phyloP scores from a whole-genome alignment of 2,113 vertebrate genomes.

The Eupsittula cactorum region DNA sequence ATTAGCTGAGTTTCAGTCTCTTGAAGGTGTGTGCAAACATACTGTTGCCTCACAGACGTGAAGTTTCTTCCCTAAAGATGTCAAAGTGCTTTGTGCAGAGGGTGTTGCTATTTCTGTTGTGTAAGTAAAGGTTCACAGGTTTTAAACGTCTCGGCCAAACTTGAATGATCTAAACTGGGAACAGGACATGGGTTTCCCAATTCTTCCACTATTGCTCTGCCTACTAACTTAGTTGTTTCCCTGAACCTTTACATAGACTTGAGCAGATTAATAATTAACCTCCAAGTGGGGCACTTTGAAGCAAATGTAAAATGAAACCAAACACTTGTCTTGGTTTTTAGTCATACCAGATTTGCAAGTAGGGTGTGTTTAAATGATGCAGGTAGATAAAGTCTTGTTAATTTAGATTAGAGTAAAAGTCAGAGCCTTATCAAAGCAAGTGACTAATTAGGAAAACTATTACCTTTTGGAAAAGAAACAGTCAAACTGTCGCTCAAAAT shows the following conservation, averaged over 20 bases:
- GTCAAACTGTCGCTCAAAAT: constrained; percentile 37
- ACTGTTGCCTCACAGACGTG: background rate
- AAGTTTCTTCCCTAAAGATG: constrained; percentile 29
- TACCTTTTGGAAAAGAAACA: constrained; percentile 63
- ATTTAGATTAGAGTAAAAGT: constrained; percentile 68
- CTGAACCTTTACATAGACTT: constrained; percentile 49
- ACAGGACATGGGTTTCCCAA: background rate
- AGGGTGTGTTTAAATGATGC: constrained; percentile 67
- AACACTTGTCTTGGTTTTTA: constrained; percentile 69
- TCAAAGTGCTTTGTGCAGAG: background rate
- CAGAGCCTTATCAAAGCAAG: constrained; percentile 63
- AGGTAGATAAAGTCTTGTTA: constrained; percentile 70
- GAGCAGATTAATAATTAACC: constrained; percentile 64
- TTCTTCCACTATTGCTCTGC: constrained; percentile 7
- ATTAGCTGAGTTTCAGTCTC: constrained; percentile 51
- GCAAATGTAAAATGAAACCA: constrained; percentile 70
- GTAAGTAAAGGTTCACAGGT: background rate
- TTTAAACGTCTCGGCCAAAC: background rate
- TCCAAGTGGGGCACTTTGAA: constrained; percentile 53
- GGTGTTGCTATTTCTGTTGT: constrained; percentile 14
- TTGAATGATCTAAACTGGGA: background rate
- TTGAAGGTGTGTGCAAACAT: constrained; percentile 10
- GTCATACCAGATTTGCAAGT: constrained; percentile 69
- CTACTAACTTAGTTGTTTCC: constrained; percentile 40
- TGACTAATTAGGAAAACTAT: constrained; percentile 68